A percentile compares a stretch with the other conserved stretches of the same genome.
These are phyloP conservation scores for Myxocyprinus asiaticus DNA, from an alignment of 2,113 vertebrate species.

Conservation along the genomic window DNA sequence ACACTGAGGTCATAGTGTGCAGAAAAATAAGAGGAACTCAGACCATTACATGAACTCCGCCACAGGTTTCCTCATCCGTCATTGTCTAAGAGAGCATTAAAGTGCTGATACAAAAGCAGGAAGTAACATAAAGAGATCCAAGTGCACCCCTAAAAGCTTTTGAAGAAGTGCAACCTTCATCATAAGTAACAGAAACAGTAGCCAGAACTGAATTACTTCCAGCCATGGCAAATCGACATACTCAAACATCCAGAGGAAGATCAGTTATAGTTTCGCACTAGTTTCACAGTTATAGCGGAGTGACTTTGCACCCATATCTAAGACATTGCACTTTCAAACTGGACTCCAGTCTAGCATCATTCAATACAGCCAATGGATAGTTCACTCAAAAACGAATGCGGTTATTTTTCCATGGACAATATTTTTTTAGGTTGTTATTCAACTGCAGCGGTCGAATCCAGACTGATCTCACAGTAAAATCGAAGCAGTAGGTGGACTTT, in stretches of 20 bases:
- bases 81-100: not conserved
- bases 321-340: too few species aligned
- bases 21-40: not conserved
- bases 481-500: too few species aligned
- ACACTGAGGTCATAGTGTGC: conserved; percentile 13
- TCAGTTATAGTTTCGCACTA: not conserved
- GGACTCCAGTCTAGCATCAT: too few species aligned
- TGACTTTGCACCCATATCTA: not conserved
- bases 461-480: too few species aligned
- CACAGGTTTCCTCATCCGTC: conserved; percentile 10
- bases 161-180: conserved; percentile 9
- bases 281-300: not conserved
- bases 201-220: not conserved
- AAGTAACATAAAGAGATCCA: not conserved
- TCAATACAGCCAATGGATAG: too few species aligned
- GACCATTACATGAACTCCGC: conserved; percentile 22
- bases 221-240: not conserved
- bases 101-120: not conserved
- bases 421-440: too few species aligned
- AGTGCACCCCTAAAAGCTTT: not conserved
- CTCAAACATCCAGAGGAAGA: not conserved
- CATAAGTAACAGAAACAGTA: not conserved
- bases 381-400: too few species aligned
- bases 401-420: too few species aligned
- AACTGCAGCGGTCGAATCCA: too few species aligned